Evolutionary conservation across 2,113 vertebrate genomes (phyloP).

Genomic region (Aplodontia rufa): DNA sequence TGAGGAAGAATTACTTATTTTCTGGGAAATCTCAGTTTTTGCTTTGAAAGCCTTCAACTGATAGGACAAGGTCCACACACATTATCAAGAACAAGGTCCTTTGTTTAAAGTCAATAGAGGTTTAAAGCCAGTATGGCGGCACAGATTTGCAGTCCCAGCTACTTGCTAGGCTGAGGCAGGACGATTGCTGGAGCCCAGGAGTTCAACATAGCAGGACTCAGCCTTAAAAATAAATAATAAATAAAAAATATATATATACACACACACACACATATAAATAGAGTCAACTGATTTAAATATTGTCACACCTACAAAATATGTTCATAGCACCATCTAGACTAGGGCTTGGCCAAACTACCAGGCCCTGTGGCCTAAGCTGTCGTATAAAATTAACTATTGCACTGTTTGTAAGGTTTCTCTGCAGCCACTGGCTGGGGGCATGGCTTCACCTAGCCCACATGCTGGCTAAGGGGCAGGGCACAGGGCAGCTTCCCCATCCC

Average conservation of each 20-base stretch:
- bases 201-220: background rate
- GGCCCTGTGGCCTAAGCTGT: background rate
- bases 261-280: too few species aligned
- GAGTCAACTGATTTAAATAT: background rate
- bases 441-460: too few species aligned
- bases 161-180: background rate
- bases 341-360: background rate
- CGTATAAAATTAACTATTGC: background rate
- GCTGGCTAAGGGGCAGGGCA: too few species aligned
- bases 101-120: too few species aligned
- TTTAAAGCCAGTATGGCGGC: too few species aligned
- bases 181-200: background rate
- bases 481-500: too few species aligned
- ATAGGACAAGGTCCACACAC: background rate
- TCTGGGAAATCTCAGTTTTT: background rate
- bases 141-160: background rate
- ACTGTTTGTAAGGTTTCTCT: too few species aligned
- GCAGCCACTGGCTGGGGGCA: too few species aligned
- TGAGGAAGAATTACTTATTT: background rate
- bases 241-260: too few species aligned
- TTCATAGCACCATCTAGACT: background rate
- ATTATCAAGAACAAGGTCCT: background rate
- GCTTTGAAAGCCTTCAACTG: too few species aligned
- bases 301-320: background rate
- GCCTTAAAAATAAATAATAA: background rate